Percentiles rank a stretch among this genome's conserved stretches.
Conservation (phyloP, 2,113 vertebrate genomes). For the Lophura nycthemera region DNA sequence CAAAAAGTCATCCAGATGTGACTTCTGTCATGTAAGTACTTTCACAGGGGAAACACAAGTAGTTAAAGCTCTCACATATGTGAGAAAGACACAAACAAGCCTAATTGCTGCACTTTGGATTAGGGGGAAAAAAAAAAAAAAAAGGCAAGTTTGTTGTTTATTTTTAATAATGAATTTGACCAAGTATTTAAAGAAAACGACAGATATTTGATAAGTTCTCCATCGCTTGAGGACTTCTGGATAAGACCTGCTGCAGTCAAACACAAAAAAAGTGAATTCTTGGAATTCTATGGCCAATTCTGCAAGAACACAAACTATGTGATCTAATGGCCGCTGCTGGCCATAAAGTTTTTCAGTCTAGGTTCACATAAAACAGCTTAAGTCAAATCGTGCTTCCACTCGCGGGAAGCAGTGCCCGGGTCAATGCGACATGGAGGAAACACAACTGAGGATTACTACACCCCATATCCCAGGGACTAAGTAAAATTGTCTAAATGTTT, state of each 20-base stretch:
- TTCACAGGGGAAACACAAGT: background rate
- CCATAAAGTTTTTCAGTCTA: background rate
- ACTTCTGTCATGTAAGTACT: background rate
- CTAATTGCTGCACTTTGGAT: background rate
- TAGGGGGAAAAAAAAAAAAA: background rate
- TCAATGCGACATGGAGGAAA: background rate
- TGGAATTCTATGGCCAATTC: background rate
- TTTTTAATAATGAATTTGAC: background rate
- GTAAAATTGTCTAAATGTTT: constrained; percentile 50
- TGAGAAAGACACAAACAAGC: background rate
- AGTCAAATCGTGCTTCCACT: background rate
- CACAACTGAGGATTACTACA: constrained; percentile 29
- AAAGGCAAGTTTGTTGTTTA: background rate
- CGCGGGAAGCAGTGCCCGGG: background rate
- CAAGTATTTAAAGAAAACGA: background rate
- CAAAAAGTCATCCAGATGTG: background rate
- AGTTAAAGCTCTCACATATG: background rate
- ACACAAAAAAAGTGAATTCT: accelerated
- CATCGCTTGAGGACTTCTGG: background rate
- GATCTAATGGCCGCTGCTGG: background rate
- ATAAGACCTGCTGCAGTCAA: background rate
- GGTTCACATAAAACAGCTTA: background rate
- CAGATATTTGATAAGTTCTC: background rate
- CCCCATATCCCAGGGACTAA: constrained; percentile 2
- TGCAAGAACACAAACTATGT: background rate